Percentiles rank a stretch among this genome's conserved stretches.
These are phyloP conservation scores for Platyura marginata DNA, from an alignment of 1,140 invertebrate species.

Conservation along the genomic window DNA sequence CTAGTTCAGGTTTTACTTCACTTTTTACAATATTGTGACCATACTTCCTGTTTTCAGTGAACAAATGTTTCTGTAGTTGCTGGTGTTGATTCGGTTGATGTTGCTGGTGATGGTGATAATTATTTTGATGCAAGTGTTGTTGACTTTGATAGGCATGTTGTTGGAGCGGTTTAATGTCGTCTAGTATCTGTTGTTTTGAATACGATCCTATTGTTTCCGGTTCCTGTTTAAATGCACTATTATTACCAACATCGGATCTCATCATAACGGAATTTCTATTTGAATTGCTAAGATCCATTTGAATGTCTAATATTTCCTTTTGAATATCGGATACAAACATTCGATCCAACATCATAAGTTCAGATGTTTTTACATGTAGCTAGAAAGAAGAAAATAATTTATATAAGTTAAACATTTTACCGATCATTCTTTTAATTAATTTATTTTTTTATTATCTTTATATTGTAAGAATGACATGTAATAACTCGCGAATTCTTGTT, in stretches of 20 bases:
- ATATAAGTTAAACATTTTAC: no score
- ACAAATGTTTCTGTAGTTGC: background rate
- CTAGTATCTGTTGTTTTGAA: background rate
- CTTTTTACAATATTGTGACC: background rate
- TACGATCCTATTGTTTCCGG: background rate
- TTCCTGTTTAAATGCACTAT: background rate
- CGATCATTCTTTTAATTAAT: no score
- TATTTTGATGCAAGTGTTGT: background rate
- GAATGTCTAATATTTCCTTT: conserved; percentile 2
- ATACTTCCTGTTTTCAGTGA: no score
- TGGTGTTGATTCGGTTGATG: conserved; percentile 1
- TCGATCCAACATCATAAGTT: conserved; percentile 52
- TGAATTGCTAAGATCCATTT: background rate
- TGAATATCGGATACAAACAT: conserved; percentile 42
- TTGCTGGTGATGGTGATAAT: background rate
- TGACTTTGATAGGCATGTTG: background rate
- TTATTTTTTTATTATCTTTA: no score
- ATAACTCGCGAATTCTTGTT: no score
- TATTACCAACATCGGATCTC: no score
- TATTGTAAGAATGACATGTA: no score
- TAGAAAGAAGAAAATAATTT: conserved; percentile 20
- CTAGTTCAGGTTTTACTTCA: background rate
- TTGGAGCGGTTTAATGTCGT: background rate
- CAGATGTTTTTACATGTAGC: conserved; percentile 45
- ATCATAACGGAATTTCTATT: background rate